These are phyloP conservation scores for Protobothrops flavoviridis DNA, from an alignment of 2,113 vertebrate species.

Conservation along the genomic window DNA sequence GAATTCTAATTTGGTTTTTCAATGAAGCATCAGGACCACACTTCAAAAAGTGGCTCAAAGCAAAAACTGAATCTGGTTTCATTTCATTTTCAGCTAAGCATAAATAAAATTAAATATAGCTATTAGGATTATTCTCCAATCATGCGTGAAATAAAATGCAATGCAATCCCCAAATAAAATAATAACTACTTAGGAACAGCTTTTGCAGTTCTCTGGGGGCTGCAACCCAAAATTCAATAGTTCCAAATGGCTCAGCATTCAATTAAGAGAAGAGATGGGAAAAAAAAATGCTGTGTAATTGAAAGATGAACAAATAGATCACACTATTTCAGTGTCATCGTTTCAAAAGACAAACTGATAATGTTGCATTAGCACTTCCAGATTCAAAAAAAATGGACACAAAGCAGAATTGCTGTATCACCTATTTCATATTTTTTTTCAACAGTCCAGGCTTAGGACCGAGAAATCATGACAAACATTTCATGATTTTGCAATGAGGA, in stretches of 20 bases:
- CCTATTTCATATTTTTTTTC: background rate
- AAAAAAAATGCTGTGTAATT: background rate
- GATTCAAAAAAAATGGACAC: background rate
- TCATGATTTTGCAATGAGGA: background rate
- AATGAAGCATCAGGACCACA: background rate
- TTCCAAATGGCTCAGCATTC: background rate
- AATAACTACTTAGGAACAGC: background rate
- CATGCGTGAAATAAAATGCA: background rate
- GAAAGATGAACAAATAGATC: background rate
- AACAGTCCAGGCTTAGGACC: background rate
- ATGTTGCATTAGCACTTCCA: background rate
- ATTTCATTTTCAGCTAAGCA: background rate
- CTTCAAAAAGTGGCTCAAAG: background rate
- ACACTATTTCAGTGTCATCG: background rate
- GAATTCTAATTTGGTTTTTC: background rate
- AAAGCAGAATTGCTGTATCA: background rate
- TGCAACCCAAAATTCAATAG: background rate
- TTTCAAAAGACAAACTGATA: background rate
- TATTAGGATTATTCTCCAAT: background rate
- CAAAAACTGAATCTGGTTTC: background rate
- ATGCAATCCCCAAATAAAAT: background rate
- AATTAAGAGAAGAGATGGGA: background rate
- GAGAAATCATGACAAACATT: background rate
- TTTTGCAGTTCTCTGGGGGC: background rate
- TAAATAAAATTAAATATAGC: background rate